Base-by-base conservation (phyloP, 2,113 vertebrate species). In the Menura novaehollandiae region DNA sequence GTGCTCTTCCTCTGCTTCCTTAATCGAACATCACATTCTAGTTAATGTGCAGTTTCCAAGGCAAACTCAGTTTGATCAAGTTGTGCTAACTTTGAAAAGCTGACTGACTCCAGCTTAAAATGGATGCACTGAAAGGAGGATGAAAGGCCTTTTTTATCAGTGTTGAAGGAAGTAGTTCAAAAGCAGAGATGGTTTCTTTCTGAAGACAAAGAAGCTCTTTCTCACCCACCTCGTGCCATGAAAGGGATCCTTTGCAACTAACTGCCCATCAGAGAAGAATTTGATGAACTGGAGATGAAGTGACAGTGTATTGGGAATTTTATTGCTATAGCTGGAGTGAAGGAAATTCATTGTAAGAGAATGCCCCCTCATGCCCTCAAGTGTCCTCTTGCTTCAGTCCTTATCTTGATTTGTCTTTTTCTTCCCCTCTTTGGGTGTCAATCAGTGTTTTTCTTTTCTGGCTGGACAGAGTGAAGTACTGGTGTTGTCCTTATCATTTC, bases 121-220 rank as follows among this genome's bases (percentile, higher is more conserved):
- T 92, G 66, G 93, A 91, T 92, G 81, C 67, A 59, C 91, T 97
- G 96, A 85, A 60, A 94, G 87, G 46, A 66, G 92, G 92, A 97
- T 97, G 88, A 97, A 96, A 97, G 64, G 41, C 46, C 91, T 92
- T 96, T 93, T 96, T 97, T 88, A 95, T 95, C 85, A 56, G 49
- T 73, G 91, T 91, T 95, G 94, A 96, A 96, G 87, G 87, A 97
- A 95, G 97, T 95, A 85, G 90, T 96, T 97, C 95, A 95, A 96
- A 98, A 94, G 88, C 53, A 85, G 90, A 58, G 76, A 94, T 86
- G 84, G 81, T 80, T 93, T 97, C 94, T 92, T 97, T 98, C 95
- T 82, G 93, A 97, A 97, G 97, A 97, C 96, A 97, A 95, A 88
- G 90, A 63, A 75, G 43, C 28, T 93, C 62, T 97, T 96, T 91